Conservation (phyloP, 2,113 vertebrate genomes). For the Menidia beryllina region DNA sequence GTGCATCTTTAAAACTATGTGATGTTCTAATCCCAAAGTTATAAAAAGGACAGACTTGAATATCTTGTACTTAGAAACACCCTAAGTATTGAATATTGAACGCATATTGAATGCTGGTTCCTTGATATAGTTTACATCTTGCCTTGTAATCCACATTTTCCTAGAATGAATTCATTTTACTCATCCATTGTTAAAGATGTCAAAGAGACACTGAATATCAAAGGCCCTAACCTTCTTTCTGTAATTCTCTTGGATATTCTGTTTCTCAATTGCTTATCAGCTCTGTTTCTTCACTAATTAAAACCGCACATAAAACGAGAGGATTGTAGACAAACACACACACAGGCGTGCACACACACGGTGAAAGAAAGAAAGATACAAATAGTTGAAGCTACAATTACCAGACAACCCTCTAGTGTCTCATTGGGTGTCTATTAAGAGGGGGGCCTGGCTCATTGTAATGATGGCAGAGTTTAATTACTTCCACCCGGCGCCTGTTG, state of each 20-base stretch:
- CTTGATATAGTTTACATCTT: background rate
- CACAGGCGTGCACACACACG: conserved; percentile 12
- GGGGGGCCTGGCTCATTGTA: conserved; percentile 96
- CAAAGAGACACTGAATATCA: conserved; percentile 44
- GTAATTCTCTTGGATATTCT: conserved; percentile 48
- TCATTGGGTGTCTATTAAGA: conserved; percentile 98
- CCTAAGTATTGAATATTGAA: too few species aligned
- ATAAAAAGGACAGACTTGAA: background rate
- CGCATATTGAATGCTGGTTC: background rate
- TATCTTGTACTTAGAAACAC: too few species aligned
- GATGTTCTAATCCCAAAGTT: background rate
- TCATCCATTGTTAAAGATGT: conserved; percentile 48
- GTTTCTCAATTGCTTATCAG: conserved; percentile 82
- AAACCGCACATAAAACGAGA: conserved; percentile 85
- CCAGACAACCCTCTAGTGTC: conserved; percentile 94
- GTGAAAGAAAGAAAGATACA: conserved; percentile 45
- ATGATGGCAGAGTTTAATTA: conserved; percentile 99
- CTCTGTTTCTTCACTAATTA: conserved; percentile 92
- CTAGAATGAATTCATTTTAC: conserved; percentile 42
- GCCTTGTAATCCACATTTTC: conserved; percentile 38
- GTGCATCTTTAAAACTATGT: background rate
- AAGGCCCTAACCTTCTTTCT: conserved; percentile 49
- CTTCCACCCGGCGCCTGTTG: conserved; percentile 95
- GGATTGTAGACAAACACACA: conserved; percentile 74
- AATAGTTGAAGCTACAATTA: conserved; percentile 89